Conservation (phyloP, 2,113 vertebrate species). For the Megaptera novaeangliae region DNA sequence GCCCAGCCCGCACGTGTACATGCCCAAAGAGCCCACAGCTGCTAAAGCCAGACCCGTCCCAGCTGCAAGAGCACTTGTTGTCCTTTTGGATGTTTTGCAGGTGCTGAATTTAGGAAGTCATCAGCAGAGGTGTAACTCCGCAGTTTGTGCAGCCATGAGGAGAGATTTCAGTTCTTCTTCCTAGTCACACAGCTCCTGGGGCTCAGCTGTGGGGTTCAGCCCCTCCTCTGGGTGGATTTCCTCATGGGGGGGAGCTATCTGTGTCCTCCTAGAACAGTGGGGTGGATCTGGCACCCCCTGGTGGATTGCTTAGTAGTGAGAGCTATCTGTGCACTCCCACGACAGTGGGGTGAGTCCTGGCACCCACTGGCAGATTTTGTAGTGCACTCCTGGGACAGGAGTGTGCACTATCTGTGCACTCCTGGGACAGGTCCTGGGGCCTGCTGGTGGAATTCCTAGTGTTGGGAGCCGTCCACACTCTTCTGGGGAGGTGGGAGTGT, state of each 20-base stretch:
- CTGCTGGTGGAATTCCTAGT: not conserved
- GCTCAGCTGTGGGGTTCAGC: not conserved
- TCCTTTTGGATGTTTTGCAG: not conserved
- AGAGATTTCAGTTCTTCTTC: not conserved
- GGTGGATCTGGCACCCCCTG: not conserved
- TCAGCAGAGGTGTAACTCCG: not conserved
- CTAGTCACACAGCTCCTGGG: not conserved
- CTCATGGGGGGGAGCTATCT: not conserved
- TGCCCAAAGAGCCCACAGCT: not conserved
- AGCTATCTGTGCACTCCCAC: not conserved
- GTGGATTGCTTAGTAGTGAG: too few relatives aligned
- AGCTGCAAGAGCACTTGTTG: not conserved
- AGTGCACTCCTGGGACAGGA: too few relatives aligned
- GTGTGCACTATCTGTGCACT: too few relatives aligned
- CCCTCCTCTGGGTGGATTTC: not conserved
- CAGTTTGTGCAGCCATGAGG: not conserved
- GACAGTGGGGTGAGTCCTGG: not conserved
- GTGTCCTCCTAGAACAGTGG: not conserved
- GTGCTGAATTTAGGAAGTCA: not conserved
- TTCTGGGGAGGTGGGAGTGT: not conserved
- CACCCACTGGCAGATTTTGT: not conserved
- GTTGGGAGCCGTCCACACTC: rapidly evolving
- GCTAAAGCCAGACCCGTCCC: not conserved
- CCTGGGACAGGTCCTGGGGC: too few relatives aligned
- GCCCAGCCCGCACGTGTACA: not conserved